Evolutionary conservation across 2,888 invertebrate species (phyloP), one percentile per base, ranked within the genome.

Genomic region (Drosophila borborema): DNA sequence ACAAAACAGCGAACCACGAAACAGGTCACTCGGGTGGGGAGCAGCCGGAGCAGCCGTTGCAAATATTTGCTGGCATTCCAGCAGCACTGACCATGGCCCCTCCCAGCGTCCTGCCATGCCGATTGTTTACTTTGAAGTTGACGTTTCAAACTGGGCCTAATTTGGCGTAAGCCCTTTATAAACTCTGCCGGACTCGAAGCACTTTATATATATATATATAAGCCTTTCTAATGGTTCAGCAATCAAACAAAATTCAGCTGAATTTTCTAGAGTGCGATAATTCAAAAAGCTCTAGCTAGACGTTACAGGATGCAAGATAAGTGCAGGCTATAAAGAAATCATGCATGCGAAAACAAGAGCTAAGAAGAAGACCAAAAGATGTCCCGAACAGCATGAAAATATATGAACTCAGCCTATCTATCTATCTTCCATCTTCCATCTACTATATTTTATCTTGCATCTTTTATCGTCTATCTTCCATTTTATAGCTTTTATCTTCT

Each of bases 121-220:
- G 56, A 68, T 71, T 74, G 80, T 69, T 72, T 74, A 68, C 86
- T 83, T 88, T 88, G 88, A 83, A 85, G 88, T 83, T 71, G 64
- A 73, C 82, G 69, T 79, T 84, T 69, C 68, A 82, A 81, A 69
- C 71, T 71, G 82, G 69, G 64, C 74, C 80, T 83, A 86, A 83
- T 83, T 83, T 83, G 74, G 72, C 80, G 72, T 70, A 77, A 87
- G 74, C 60, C 71, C 77, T 80, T 68, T 68, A 64, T 53, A 36
- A 51, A 61, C 55, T 20, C 51, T 72, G 51, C 65, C 65, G 49
- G 68, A 71, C 60, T 84, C 69, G 59, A 58, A 66, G 46, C 58
- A 61, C 53, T 67, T 69, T 45, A 53, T 64, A 61, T 62, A 65
- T 63, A 23, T 23, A 23, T n/a, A n/a, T 28, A 65, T 63, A 67